Conservation (phyloP, 2,797 vertebrate species). For the Rallus crepitans region DNA sequence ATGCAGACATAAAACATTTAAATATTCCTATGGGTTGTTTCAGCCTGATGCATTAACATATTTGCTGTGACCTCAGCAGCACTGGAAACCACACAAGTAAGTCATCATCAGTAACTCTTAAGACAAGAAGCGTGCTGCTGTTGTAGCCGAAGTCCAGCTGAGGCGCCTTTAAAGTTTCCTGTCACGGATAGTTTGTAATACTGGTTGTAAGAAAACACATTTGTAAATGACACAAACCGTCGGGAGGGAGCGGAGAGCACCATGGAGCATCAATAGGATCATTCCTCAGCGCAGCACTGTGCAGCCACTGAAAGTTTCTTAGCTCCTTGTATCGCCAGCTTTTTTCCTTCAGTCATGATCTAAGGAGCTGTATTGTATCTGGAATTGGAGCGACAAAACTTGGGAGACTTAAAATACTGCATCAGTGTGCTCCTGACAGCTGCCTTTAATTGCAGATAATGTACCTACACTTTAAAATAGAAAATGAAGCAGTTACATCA, state of each 20-base stretch:
- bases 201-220: not conserved
- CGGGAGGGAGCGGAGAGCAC: not conserved
- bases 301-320: not conserved
- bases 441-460: conserved; percentile 32
- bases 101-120: not conserved
- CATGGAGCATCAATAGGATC: fast-evolving
- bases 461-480: conserved; percentile 3
- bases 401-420: not conserved
- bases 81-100: not conserved
- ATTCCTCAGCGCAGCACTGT: fast-evolving
- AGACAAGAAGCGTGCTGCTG: not conserved
- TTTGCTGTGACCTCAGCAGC: not conserved
- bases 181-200: not conserved
- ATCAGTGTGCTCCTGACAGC: not conserved
- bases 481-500: conserved; percentile 18
- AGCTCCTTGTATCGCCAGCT: not conserved
- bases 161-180: not conserved
- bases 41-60: not conserved
- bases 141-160: not conserved
- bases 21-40: not conserved
- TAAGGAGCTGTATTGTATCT: not conserved
- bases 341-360: not conserved
- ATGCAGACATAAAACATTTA: not conserved
- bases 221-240: not conserved
- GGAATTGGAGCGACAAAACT: not conserved